phyloP scores from a whole-genome alignment of 2,113 vertebrate genomes.

The Trichomycterus rosablanca region DNA sequence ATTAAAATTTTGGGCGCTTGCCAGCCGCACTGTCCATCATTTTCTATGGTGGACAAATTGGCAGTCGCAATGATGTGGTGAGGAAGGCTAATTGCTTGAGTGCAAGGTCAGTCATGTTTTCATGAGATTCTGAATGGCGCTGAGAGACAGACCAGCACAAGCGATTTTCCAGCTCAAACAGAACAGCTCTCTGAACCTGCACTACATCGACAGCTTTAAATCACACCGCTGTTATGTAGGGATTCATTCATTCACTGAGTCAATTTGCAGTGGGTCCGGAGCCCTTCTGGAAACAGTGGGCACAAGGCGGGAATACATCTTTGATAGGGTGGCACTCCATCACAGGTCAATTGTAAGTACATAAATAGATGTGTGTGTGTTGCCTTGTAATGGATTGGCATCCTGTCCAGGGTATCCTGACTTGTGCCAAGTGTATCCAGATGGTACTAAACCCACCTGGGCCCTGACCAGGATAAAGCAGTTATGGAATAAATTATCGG shows the following conservation, averaged over 20 bases:
- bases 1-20: constrained; percentile 64
- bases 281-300: too few species aligned
- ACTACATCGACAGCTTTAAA: background rate
- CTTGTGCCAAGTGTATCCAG: too few species aligned
- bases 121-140: constrained; percentile 60
- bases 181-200: constrained; percentile 3
- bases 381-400: too few species aligned
- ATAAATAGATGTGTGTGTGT: too few species aligned
- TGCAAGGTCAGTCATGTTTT: constrained; percentile 66
- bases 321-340: too few species aligned
- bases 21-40: constrained; percentile 65
- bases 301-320: too few species aligned
- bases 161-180: constrained; percentile 18
- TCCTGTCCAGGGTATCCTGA: too few species aligned
- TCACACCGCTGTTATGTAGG: constrained; percentile 1
- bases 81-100: constrained; percentile 72
- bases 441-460: too few species aligned
- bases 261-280: too few species aligned
- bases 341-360: too few species aligned
- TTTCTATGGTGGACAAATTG: constrained; percentile 69
- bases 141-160: constrained; percentile 24
- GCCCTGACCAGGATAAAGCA: too few species aligned
- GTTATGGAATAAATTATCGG: too few species aligned
- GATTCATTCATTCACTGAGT: background rate
- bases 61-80: constrained; percentile 60